A percentile compares a stretch with the other conserved stretches of the same genome.
Conservation (phyloP, 2,888 invertebrate genomes). For the Diplazon laetatorius region DNA sequence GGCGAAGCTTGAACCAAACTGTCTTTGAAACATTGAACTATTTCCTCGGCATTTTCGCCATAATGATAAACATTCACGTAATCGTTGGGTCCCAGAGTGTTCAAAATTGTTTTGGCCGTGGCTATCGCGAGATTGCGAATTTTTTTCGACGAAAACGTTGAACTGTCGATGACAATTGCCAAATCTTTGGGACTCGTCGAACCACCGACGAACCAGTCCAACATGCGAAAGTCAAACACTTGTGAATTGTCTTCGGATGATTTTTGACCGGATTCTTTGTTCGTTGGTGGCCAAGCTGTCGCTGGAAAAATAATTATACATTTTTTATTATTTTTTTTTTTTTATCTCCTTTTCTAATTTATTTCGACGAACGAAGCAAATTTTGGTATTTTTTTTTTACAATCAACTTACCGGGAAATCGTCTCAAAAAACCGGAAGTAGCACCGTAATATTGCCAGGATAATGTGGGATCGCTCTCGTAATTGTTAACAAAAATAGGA, state of each 20-base stretch:
- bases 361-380: no score
- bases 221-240: constrained; percentile 96
- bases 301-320: constrained; percentile 82
- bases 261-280: constrained; percentile 84
- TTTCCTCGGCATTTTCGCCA: constrained; percentile 91
- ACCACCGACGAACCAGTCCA: constrained; percentile 98
- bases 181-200: constrained; percentile 99
- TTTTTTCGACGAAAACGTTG: constrained; percentile 92
- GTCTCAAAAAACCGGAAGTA: constrained; percentile 96
- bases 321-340: neutral
- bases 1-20: constrained; percentile 93
- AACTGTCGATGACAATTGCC: constrained; percentile 96
- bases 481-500: constrained; percentile 94
- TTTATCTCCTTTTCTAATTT: no score
- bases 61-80: constrained; percentile 97
- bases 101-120: constrained; percentile 94
- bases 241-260: constrained; percentile 88
- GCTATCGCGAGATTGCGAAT: constrained; percentile 93
- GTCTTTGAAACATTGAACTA: constrained; percentile 95
- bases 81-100: constrained; percentile 98
- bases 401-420: constrained; percentile 90
- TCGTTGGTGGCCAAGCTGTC: constrained; percentile 92
- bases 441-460: constrained; percentile 99
- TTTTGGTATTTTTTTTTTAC: neutral
- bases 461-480: constrained; percentile 93